phyloP scores from a whole-genome alignment of 1,140 invertebrate genomes.

The Caenorhabditis inopinata region DNA sequence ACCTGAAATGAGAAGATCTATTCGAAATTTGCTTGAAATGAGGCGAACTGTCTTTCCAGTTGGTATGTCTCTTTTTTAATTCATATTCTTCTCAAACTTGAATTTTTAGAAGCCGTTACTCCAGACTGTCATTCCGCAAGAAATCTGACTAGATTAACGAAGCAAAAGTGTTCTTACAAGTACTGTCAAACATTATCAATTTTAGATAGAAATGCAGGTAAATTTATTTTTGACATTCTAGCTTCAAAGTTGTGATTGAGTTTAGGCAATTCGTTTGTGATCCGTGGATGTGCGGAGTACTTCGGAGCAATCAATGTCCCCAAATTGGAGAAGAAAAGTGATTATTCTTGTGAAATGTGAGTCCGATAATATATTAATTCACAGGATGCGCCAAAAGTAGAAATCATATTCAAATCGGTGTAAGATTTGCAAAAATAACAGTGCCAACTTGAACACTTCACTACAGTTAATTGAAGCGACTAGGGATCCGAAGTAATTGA shows the following conservation, averaged over 20 bases:
- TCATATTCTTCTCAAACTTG: too few relatives aligned
- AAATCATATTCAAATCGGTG: too few relatives aligned
- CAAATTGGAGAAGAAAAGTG: slow-evolving; percentile 10
- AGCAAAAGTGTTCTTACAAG: slow-evolving; percentile 50
- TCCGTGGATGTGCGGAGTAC: slow-evolving; percentile 58
- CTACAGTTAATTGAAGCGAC: too few relatives aligned
- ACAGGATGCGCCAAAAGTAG: too few relatives aligned
- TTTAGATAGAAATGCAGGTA: slow-evolving; percentile 55
- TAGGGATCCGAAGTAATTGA: too few relatives aligned
- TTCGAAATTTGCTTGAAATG: slow-evolving; percentile 3
- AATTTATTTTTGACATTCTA: neutral
- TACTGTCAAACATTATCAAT: slow-evolving; percentile 58
- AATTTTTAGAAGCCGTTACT: slow-evolving; percentile 46
- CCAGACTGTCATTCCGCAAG: slow-evolving; percentile 46
- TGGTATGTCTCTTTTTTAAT: neutral
- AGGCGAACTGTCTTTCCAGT: neutral
- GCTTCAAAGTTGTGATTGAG: neutral
- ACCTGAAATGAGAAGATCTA: neutral
- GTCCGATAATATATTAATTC: neutral
- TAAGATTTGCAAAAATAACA: too few relatives aligned
- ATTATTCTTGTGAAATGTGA: slow-evolving; percentile 8
- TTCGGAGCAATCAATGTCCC: slow-evolving; percentile 55
- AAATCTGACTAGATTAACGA: slow-evolving; percentile 45
- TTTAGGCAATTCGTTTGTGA: slow-evolving; percentile 53
- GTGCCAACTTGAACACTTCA: too few relatives aligned